Evolutionary conservation across 2,797 vertebrate genomes (phyloP).

Genomic region (Cyclopterus lumpus): DNA sequence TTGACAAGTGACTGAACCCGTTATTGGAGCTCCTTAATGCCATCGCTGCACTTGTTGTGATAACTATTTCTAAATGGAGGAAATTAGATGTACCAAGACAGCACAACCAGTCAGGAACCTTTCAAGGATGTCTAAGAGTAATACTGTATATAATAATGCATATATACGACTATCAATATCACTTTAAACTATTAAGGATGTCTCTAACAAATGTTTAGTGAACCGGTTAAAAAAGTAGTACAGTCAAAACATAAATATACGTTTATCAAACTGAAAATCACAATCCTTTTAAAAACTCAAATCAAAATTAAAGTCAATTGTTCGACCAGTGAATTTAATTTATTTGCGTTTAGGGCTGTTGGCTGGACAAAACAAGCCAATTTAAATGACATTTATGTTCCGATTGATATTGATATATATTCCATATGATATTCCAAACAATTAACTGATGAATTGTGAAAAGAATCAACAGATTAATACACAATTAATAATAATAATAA

Average conservation of each 20-base stretch:
- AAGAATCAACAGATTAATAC: not conserved
- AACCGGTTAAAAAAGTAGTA: not conserved
- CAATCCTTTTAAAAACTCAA: not conserved
- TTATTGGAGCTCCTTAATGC: not conserved
- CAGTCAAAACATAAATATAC: not conserved
- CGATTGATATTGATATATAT: too few species aligned
- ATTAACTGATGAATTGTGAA: not conserved
- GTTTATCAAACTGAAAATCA: not conserved
- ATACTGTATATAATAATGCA: too few species aligned
- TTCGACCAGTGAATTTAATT: not conserved
- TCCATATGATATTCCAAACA: not conserved
- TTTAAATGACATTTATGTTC: too few species aligned
- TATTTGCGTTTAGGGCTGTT: not conserved
- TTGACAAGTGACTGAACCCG: conserved; percentile 11
- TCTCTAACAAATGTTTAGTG: not conserved
- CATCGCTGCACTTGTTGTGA: not conserved
- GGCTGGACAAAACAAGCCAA: not conserved
- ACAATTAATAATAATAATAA: too few species aligned
- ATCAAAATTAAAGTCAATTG: not conserved
- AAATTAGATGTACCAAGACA: not conserved
- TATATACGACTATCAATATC: not conserved
- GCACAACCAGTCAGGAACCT: not conserved
- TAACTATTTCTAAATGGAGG: not conserved
- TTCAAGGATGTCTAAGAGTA: not conserved
- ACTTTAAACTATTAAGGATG: not conserved